Evolutionary conservation across 2,888 invertebrate species (phyloP), one percentile per base, ranked within the genome.

Genomic region (Synergus umbraculus): DNA sequence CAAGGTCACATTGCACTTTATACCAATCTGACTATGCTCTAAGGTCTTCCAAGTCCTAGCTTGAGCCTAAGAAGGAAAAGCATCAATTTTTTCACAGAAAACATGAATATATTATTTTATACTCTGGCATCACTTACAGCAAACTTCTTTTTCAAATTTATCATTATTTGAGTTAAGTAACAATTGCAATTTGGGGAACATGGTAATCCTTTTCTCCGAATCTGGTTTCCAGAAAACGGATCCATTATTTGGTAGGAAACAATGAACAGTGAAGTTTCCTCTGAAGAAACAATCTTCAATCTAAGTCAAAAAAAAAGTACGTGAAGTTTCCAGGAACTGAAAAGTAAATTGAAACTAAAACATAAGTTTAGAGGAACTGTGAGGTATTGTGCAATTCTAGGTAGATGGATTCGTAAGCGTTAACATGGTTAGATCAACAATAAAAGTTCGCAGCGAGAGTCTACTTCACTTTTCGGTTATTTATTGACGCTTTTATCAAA

Each of bases 401-500:
- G 29, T 69, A 49, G 46, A 69, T 7, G 49, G 46, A 69, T 46
- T 49, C 69, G n/a, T 46, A 69, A 69, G 49, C 46, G 69, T 69
- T 46, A 69, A 69, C 69, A 69, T 46, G 69, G 46, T 69, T 49
- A 69, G 69, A 46, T 69, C 69, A 46, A 69, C 69, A 69, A 69
- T 69, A 69, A 69, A 67, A 69, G 69, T 69, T 69, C 29, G 46
- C 13, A 29, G 44, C 22, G 43, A 67, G 66, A 67, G 69, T 69
- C 69, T 69, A 46, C 69, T 46, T 69, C 29, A 15, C 69, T 69
- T 69, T 49, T 15, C 44, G 49, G 69, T 69, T 69, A 69, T 69
- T 69, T 69, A 69, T 69, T 69, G 69, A 69, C 29, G 69, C 69
- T 69, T 69, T 69, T 69, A 69, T 69, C 69, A 49, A 69, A 69